Evolutionary conservation across 1,140 invertebrate species (phyloP), one percentile per base, ranked within the genome.

Genomic region (Euschistus heros): DNA sequence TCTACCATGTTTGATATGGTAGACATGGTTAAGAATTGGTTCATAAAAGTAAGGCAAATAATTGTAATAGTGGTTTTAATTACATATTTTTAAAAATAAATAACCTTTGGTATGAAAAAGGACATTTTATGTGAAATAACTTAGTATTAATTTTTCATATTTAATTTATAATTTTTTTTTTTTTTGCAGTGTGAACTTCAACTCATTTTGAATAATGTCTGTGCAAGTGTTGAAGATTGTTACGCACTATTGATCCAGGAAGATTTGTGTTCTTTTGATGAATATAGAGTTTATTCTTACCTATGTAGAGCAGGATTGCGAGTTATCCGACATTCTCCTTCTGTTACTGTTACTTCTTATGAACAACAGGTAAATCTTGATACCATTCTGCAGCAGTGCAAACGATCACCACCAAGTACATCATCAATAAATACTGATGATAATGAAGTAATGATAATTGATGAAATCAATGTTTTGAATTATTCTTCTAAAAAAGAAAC

Each of bases 281-380:
- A 84, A 71, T 85, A 84, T 68, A 80, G 80, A 75, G 82, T 84
- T 3, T 86, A 81, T 73, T 77, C 80, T 63, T 79, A 82, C 55
- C 74, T 85, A n/a, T 76, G 78, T 59, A 78, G 78, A 69, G 71
- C 79, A 50, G 83, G 83, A 1, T 85, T 83, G 73, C 55, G 65
- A 54, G 62, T 72, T 18, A 62, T 71, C 42, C 50, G 69, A 14
- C 69, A 72, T 64, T 57, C 24, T 57, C 54, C 18, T 17, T 57
- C 54, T 2, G n/a, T 66, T 14, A 46, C 65, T 57, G 54, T 26
- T 26, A 57, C 54, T 24, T 14, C 14, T 22, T 57, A 57, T 57
- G 54, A 57, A 57, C 18, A 57, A 24, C 22, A 57, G 24, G 54
- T 57, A 17, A 26, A 26, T 17, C 54, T 57, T 22, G 54, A 57